Evolutionary conservation across 2,797 vertebrate species (phyloP), one percentile per base, ranked within the genome.

Genomic region (Anas acuta): DNA sequence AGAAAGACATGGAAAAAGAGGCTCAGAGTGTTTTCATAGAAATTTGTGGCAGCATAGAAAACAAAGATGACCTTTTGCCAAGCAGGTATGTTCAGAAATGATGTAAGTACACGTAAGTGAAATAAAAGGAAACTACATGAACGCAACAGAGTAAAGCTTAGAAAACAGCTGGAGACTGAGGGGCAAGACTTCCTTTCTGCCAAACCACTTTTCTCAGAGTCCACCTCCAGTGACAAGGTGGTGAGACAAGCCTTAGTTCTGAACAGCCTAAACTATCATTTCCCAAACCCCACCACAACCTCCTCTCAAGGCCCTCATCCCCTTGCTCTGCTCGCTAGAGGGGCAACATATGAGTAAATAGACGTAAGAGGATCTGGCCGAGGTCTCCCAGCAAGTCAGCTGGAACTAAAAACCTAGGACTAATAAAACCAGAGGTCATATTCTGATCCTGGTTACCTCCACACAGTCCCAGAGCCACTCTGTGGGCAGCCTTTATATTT

Each of bases 1-100:
- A 93, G 91, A 87, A 90, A 91, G 60, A 51, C 47, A n/a, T 25
- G 30, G 77, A 92, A 88, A 74, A 93, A 83, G 67, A 82, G 26
- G 7, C 21, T 88, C 51, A 75, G 61, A 70, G 61, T 45, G 37
- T 94, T 97, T 94, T 90, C 67, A 65, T 21, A 75, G 75, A 87
- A 85, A 72, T 74, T 21, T 87, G 51, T 83, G 80, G 32, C 53
- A 51, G 21, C 6, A 30, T 23, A 71, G 69, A 58, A 94, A 87
- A 91, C 18, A 92, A 32, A 71, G 43, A 72, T 75, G 71, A 67
- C 15, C 5, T 87, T 92, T 74, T 93, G 28, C 81, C 39, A 60
- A 84, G 32, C 23, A 84, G 21, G 5, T 12, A 54, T 66, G 72
- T 43, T 89, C 76, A 66, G 81, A 87, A 65, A 26, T 66, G 64